Evolutionary conservation across 2,113 vertebrate genomes (phyloP), one percentile per base, ranked within the genome.

Genomic region (Lathamus discolor): DNA sequence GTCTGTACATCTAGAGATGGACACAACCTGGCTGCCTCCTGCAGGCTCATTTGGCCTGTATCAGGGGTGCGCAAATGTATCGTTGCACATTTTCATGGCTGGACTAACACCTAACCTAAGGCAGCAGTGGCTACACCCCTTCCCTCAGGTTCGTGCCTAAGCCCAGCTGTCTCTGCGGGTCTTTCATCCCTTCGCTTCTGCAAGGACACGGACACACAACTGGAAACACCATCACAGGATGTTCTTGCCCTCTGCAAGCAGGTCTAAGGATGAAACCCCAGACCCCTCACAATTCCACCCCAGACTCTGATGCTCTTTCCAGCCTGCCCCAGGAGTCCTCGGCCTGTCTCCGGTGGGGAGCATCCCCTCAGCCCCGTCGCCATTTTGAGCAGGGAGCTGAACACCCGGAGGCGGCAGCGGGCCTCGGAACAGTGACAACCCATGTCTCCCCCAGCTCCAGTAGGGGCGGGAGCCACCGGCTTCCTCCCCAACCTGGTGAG

Each of bases 161-260:
- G 8, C 41, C 20, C 59, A 54, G 62, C 31, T 7, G 35, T 3
- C 15, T 17, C 55, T 41, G 29, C 5, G 4, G 57, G 49, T 48
- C 23, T 10, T 28, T 15, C 29, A 35, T 2, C 41, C 17, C 62
- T 55, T 46, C 0, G 0, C 33, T 43, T 41, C 29, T 77, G 9
- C 22, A 23, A 24, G 4, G 27, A 15, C 61, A 59, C 0, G 2
- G 9, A 15, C 0, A 1, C 8, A 6, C 2, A 24, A 25, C 5
- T 3, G 3, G 35, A 8, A 31, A 10, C 19, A 31, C 1, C 19
- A 13, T 0, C 27, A 11, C 0, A 1, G 9, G 3, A 6, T 0
- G 2, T 4, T 17, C 25, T n/a, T 7, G n/a, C 9, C 2, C 9
- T 37, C 43, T 9, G 11, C 43, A 16, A 2, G 8, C 4, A 41